Percentiles rank a stretch among this genome's conserved stretches.
These are phyloP conservation scores for Hyposmocoma kahamanoa DNA, from an alignment of 1,140 invertebrate species.

Conservation along the genomic window DNA sequence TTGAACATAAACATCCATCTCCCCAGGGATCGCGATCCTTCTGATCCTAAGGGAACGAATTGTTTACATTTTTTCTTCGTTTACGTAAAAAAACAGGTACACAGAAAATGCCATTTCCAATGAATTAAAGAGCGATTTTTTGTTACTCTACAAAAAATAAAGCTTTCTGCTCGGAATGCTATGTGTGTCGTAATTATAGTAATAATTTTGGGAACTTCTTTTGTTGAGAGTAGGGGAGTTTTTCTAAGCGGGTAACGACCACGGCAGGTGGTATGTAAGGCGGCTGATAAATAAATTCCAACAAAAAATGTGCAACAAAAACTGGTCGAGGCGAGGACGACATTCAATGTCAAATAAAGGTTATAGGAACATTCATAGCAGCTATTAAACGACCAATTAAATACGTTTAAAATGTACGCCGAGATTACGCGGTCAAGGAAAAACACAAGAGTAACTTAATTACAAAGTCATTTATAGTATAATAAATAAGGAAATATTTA, in stretches of 20 bases:
- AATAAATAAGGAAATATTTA: too few relatives aligned
- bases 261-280: slow-evolving; percentile 65
- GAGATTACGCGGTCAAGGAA: neutral
- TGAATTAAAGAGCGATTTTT: slow-evolving; percentile 57
- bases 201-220: slow-evolving; percentile 68
- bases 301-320: slow-evolving; percentile 60
- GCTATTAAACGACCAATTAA: neutral
- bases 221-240: slow-evolving; percentile 57
- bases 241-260: slow-evolving; percentile 66
- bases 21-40: slow-evolving; percentile 16
- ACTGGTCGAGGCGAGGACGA: slow-evolving; percentile 34
- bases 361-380: slow-evolving; percentile 28
- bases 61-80: slow-evolving; percentile 66
- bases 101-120: slow-evolving; percentile 49
- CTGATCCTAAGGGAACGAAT: slow-evolving; percentile 27
- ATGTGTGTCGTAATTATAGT: slow-evolving; percentile 64
- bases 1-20: slow-evolving; percentile 22
- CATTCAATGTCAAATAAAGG: slow-evolving; percentile 63
- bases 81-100: slow-evolving; percentile 41
- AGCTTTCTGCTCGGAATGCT: slow-evolving; percentile 50
- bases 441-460: too few relatives aligned
- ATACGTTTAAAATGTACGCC: neutral
- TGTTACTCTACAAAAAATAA: slow-evolving; percentile 43
- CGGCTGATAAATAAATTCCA: slow-evolving; percentile 55
- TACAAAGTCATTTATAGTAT: too few relatives aligned